These are phyloP conservation scores for Ascaphus truei DNA, from an alignment of 2,113 vertebrate genomes.

Conservation along the genomic window DNA sequence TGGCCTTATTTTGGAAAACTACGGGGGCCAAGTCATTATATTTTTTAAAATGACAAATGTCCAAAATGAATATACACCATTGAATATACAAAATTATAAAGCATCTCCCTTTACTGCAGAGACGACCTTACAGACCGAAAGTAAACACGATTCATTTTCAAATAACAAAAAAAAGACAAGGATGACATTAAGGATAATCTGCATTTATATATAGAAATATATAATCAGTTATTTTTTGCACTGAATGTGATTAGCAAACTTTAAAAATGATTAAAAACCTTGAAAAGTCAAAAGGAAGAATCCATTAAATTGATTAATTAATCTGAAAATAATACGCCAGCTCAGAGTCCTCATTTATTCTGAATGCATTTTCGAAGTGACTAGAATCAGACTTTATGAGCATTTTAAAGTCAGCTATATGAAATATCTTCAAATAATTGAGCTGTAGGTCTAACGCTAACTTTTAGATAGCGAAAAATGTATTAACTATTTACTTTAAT, in stretches of 20 bases:
- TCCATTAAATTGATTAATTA: conserved; percentile 31
- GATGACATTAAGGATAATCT: background rate
- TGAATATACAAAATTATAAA: too few relatives aligned
- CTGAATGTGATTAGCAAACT: conserved; percentile 11
- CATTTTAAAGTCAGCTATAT: conserved; percentile 4
- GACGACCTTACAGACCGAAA: background rate
- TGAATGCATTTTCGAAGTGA: background rate
- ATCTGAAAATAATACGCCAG: conserved; percentile 10
- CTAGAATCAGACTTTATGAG: background rate
- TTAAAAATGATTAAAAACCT: conserved; percentile 22
- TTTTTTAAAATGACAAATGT: too few relatives aligned
- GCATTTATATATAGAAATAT: background rate
- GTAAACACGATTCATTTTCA: conserved; percentile 7
- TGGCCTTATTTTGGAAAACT: too few relatives aligned
- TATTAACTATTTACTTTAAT: too few relatives aligned
- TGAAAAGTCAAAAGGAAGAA: conserved; percentile 30
- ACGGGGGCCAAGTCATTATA: too few relatives aligned
- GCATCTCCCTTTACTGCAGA: too few relatives aligned
- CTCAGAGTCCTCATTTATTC: conserved; percentile 8
- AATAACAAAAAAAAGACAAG: background rate
- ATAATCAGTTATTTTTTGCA: background rate
- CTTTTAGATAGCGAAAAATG: background rate
- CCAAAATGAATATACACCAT: too few relatives aligned
- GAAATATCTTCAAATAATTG: background rate
- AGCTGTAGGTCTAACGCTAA: background rate